Base-by-base conservation (phyloP, 2,888 invertebrate species). In the Holacanthella duospinosa region DNA sequence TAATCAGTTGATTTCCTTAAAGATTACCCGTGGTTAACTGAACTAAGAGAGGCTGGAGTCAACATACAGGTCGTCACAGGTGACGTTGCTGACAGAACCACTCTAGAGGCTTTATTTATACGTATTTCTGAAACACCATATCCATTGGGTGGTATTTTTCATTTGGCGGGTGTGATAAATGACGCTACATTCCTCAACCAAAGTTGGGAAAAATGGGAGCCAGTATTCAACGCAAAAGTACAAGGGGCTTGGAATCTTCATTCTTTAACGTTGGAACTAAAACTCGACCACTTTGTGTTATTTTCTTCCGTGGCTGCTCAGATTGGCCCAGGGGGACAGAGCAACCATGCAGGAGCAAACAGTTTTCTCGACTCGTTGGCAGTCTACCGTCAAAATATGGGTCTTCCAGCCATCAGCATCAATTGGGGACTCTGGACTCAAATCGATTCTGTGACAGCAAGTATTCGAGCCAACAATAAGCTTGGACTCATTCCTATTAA, bases 221-320 rank as follows among this genome's bases (percentile, higher is more conserved):
- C 43, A 1, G 57, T 59, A 24, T 67, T 58, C 55, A 27, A 58
- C 36, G 58, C 67, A 6, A 69, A 69, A 58, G 67, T 69, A 1
- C 43, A 57, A 1, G 68, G 68, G 2, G 60, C 64, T 2, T 69
- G 69, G 69, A 64, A 69, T 61, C 44, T 69, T 2, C 69, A 69
- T 58, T 55, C 60, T 19, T 12, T 64, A 1, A 66, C 67, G 2
- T 12, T 29, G 24, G 44, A 19, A 4, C 61, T 54, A 28, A 56
- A 48, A 12, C 29, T 69, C 48, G 69, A 69, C 43, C 64, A 66
- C 53, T 69, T 69, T 56, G 64, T 67, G 1, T 44, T 69, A 25
- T 69, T 64, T 43, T 62, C 62, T 2, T 61, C 63, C 2, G 59
- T 63, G 55, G 66, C 66, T 12, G 62, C 65, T 2, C 21, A 62